phyloP scores from a whole-genome alignment of 2,113 vertebrate genomes.

The Tautogolabrus adspersus region DNA sequence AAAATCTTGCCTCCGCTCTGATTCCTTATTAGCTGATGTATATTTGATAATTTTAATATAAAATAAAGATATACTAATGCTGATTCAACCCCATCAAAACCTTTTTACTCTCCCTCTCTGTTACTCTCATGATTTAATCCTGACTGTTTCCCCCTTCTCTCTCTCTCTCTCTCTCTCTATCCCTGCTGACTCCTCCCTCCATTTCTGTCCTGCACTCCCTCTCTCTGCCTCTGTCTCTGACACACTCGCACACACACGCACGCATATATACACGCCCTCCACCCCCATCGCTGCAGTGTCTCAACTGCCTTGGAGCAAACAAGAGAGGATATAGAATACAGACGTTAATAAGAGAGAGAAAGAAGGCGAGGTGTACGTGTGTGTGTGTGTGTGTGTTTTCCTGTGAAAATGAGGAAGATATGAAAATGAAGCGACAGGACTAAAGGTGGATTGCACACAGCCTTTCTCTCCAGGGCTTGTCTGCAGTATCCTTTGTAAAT shows the following conservation, averaged over 20 bases:
- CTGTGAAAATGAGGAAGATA: conserved; percentile 67
- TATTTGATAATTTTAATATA: conserved; percentile 51
- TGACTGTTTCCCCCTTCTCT: conserved; percentile 69
- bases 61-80: conserved; percentile 56
- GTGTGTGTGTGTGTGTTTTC: conserved; percentile 1
- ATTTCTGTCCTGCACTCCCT: conserved; percentile 77
- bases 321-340: conserved; percentile 83
- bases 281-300: conserved; percentile 88
- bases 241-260: conserved; percentile 77
- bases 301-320: conserved; percentile 86
- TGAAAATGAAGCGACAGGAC: conserved; percentile 79
- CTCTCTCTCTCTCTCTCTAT: conserved; percentile 72
- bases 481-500: conserved; percentile 83
- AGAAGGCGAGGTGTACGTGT: conserved; percentile 35
- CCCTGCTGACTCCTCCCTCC: conserved; percentile 81
- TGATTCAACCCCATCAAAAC: conserved; percentile 51
- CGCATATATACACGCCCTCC: conserved; percentile 84
- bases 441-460: conserved; percentile 80
- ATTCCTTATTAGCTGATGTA: conserved; percentile 40
- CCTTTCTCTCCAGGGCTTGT: conserved; percentile 79
- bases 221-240: conserved; percentile 76
- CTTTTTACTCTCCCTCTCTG: conserved; percentile 55
- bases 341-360: conserved; percentile 75
- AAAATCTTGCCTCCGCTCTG: conserved; percentile 30
- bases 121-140: conserved; percentile 81